phyloP scores from a whole-genome alignment of 2,113 vertebrate species.

The Bos taurus region DNA sequence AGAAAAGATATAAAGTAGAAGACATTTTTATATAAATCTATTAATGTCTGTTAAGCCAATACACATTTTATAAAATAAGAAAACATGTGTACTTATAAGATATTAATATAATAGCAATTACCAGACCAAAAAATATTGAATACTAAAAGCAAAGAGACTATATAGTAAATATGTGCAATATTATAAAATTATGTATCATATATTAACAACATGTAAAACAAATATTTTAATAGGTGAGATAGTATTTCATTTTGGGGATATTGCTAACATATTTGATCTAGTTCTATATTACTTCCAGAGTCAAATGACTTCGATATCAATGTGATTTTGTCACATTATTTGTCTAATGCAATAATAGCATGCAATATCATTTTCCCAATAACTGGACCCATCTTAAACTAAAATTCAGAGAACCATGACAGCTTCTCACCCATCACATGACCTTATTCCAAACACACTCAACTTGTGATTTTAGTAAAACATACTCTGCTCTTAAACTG shows the following conservation, averaged over 20 bases:
- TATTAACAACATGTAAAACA: neutral
- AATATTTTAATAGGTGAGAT: neutral
- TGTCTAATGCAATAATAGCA: neutral
- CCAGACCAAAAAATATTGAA: neutral
- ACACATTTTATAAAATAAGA: neutral
- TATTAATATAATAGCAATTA: neutral
- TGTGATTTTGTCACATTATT: neutral
- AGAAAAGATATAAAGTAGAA: neutral
- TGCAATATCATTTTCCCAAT: neutral
- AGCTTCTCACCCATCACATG: neutral
- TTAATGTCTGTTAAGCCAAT: neutral
- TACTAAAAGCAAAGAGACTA: neutral
- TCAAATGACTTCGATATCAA: neutral
- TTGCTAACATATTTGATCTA: neutral
- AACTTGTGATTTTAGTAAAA: neutral
- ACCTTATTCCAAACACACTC: neutral
- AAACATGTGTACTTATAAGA: neutral
- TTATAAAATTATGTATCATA: neutral
- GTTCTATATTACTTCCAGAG: neutral
- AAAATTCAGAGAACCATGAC: neutral
- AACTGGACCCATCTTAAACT: neutral
- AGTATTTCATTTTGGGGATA: neutral
- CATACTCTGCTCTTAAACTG: neutral
- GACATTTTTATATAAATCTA: neutral
- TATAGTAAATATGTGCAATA: neutral